Base-by-base conservation (phyloP, 2,113 vertebrate genomes). In the Caloenas nicobarica region DNA sequence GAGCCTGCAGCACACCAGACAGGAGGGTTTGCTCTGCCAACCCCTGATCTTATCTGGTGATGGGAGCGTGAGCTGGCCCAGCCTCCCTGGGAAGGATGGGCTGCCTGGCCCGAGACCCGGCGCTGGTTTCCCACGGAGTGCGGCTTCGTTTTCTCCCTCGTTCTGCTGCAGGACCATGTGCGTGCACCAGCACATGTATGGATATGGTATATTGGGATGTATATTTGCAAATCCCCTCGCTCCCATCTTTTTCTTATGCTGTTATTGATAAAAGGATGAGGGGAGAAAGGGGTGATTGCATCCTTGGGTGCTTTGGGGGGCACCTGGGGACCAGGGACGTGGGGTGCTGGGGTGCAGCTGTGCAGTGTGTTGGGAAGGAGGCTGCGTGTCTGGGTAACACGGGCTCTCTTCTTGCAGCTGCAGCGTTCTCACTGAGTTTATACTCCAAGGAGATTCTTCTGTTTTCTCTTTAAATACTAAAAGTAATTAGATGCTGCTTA, bases 401-500 rank as follows among this genome's bases (percentile, higher is more conserved):
- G 15, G 72, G 42, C 42, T 84, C 71, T 66, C 54, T 57, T 56
- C 64, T 44, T 36, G 21, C 86, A 94, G 65, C 57, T 86, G 89
- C 82, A n/a, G 65, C 65, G 81, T 93, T 76, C 82, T 81, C 29
- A 12, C 54, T 10, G 65, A 89, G 71, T 82, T 93, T 88, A 68
- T 83, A 74, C 36, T 91, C 81, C 57, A 56, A 91, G 70, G 91
- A 92, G 69, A 71, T 86, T 88, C 60, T 85, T 81, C 40, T 86
- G 5, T 93, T 87, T 96, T 93, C 88, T 82, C 80, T 92, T 89
- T 73, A 93, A 96, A 94, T 91, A 70, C 88, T 93, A 94, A 34
- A 83, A 70, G 91, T 84, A 95, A 95, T 95, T 91, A 92, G 91
- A 94, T 53, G 71, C 61, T 88, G 70, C 85, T 84, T 72, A 58